Conservation (phyloP, 2,797 vertebrate species). For the Karalla daura region DNA sequence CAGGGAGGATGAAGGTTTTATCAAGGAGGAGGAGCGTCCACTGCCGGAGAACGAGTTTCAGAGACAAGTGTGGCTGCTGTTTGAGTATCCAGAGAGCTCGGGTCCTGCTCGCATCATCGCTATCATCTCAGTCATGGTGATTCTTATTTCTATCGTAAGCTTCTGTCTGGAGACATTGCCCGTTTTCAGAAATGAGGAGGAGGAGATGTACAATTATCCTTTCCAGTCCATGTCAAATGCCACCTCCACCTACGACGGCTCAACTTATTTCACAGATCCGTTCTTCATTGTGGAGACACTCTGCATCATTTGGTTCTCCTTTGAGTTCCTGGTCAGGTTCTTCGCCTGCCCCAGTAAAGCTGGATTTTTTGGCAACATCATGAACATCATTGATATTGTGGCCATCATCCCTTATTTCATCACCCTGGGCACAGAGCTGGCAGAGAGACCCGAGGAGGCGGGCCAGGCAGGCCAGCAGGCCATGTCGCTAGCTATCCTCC, state of each 20-base stretch:
- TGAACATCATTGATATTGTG: constrained; percentile 99
- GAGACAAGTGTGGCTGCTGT: constrained; percentile 97
- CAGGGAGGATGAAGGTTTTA: constrained; percentile 97
- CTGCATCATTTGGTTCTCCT: constrained; percentile 99
- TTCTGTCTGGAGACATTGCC: constrained; percentile 98
- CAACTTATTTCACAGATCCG: constrained; percentile 94
- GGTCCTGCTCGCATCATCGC: constrained; percentile 97
- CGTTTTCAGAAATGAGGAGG: constrained; percentile 92
- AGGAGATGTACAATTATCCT: constrained; percentile 78
- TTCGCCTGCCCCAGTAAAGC: constrained; percentile 99
- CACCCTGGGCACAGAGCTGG: constrained; percentile 96
- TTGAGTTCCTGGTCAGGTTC: constrained; percentile 97
- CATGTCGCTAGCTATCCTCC: constrained; percentile 97
- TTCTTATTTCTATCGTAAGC: constrained; percentile 98
- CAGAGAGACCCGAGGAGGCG: constrained; percentile 94
- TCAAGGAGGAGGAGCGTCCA: constrained; percentile 95
- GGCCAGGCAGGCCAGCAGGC: constrained; percentile 96
- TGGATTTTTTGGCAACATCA: constrained; percentile 98
- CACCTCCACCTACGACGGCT: constrained; percentile 80
- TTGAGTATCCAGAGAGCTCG: constrained; percentile 98
- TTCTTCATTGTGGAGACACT: constrained; percentile 99
- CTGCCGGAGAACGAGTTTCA: constrained; percentile 95
- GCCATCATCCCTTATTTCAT: constrained; percentile 99
- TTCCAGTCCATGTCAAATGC: constrained; percentile 60
- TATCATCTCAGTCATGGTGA: constrained; percentile 97